Evolutionary conservation across 2,797 vertebrate species (phyloP).

Genomic region (Hafferia zeledoni): DNA sequence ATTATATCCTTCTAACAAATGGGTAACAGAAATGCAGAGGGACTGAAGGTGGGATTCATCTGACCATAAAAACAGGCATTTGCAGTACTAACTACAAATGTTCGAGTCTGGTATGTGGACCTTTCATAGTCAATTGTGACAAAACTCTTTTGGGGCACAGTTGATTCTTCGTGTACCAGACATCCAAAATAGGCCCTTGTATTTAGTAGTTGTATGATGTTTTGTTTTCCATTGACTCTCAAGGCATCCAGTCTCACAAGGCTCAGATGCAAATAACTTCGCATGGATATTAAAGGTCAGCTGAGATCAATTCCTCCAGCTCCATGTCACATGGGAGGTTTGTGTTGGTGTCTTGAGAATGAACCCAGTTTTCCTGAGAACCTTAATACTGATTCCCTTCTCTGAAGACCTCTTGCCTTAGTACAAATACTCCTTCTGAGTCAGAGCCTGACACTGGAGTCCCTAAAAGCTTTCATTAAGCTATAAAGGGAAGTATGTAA

Average conservation of each 20-base stretch:
- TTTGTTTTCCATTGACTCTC: neutral
- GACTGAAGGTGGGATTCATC: neutral
- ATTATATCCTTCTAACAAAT: neutral
- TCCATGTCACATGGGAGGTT: neutral
- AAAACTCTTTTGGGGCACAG: neutral
- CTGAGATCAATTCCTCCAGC: accelerated
- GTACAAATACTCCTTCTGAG: neutral
- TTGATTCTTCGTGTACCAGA: neutral
- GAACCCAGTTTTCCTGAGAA: neutral
- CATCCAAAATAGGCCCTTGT: neutral
- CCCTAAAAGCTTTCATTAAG: neutral
- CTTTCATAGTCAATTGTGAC: neutral
- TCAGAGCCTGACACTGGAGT: neutral
- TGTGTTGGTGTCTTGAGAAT: neutral
- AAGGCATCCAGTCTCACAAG: neutral
- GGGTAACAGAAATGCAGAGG: neutral
- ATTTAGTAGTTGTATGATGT: neutral
- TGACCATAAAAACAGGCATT: neutral
- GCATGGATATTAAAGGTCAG: neutral
- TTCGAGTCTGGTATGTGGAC: neutral
- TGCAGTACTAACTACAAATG: neutral
- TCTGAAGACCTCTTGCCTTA: neutral
- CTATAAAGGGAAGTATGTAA: neutral
- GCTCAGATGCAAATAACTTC: neutral
- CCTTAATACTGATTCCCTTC: neutral